Evolutionary conservation across 2,888 invertebrate genomes (phyloP).

Genomic region (Sinopyrophorus schimmeli): DNA sequence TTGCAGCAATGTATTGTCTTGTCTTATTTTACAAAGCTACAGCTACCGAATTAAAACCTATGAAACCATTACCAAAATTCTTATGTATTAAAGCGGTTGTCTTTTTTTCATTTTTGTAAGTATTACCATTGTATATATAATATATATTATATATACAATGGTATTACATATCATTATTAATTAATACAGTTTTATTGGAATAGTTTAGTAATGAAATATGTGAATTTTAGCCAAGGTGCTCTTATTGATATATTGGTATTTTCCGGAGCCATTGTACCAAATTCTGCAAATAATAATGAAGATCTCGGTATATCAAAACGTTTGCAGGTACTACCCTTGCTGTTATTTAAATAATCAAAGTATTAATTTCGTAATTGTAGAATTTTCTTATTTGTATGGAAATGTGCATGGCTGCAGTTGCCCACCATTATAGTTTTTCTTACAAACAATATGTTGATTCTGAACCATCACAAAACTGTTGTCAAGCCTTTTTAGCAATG

Average conservation of each 20-base stretch:
- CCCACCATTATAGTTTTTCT: slow-evolving; percentile 96
- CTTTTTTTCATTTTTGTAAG: slow-evolving; percentile 98
- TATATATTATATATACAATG: too few relatives aligned
- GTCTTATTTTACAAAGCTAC: slow-evolving; percentile 93
- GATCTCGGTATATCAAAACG: slow-evolving; percentile 78
- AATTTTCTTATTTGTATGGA: slow-evolving; percentile 96
- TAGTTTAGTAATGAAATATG: background rate
- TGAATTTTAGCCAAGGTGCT: slow-evolving; percentile 78
- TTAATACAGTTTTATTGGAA: too few relatives aligned
- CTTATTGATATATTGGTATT: slow-evolving; percentile 85
- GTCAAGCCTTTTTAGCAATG: slow-evolving; percentile 86
- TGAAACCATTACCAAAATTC: slow-evolving; percentile 94
- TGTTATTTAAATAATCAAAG: background rate
- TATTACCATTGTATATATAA: too few relatives aligned
- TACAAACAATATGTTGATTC: slow-evolving; percentile 78
- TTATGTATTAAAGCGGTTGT: slow-evolving; percentile 96
- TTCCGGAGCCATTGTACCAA: slow-evolving; percentile 76
- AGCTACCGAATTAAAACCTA: slow-evolving; percentile 81
- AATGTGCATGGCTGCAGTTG: slow-evolving; percentile 95
- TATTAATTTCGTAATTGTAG: slow-evolving; percentile 57
- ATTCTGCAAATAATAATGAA: slow-evolving; percentile 70
- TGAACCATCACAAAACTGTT: slow-evolving; percentile 58
- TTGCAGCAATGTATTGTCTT: slow-evolving; percentile 94
- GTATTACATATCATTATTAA: too few relatives aligned
- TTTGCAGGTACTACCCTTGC: slow-evolving; percentile 77